Percentiles rank a stretch among this genome's conserved stretches.
Evolutionary conservation across 2,888 invertebrate genomes (phyloP).

Genomic region (Neocrepidodera transversa): DNA sequence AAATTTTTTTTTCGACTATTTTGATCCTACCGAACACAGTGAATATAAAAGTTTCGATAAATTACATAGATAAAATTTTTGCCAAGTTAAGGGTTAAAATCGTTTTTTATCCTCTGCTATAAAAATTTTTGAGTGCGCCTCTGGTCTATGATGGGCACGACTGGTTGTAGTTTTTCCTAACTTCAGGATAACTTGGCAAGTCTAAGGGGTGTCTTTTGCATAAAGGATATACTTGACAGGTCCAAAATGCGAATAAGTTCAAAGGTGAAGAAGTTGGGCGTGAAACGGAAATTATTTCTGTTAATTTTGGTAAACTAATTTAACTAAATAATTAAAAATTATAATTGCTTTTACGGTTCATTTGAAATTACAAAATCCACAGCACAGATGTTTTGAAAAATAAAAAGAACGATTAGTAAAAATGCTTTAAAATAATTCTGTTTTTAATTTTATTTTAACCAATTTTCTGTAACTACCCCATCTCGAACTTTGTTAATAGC

Average conservation of each 20-base stretch:
- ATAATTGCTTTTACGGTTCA: not conserved
- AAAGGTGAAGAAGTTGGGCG: not conserved
- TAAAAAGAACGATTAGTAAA: too few relatives aligned
- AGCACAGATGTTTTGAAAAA: too few relatives aligned
- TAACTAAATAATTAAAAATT: not conserved
- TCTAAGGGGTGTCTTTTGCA: slow-evolving; percentile 1
- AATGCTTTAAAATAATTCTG: not conserved
- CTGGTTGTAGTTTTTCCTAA: slow-evolving; percentile 1
- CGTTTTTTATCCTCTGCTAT: too few relatives aligned
- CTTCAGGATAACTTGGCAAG: not conserved
- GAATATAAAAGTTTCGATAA: too few relatives aligned
- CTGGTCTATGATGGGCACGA: not conserved
- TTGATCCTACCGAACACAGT: too few relatives aligned
- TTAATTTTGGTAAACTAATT: not conserved
- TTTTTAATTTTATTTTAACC: not conserved
- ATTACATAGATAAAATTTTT: too few relatives aligned
- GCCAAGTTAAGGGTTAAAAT: too few relatives aligned
- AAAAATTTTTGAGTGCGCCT: not conserved
- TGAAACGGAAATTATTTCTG: not conserved
- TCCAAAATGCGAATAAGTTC: not conserved
- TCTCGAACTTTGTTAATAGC: not conserved
- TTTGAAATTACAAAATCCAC: not conserved
- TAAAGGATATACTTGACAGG: slow-evolving; percentile 5
- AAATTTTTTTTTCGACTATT: too few relatives aligned
- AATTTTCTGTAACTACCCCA: not conserved